These are phyloP conservation scores for Aphelinus certus DNA, from an alignment of 1,140 invertebrate genomes.

Conservation along the genomic window DNA sequence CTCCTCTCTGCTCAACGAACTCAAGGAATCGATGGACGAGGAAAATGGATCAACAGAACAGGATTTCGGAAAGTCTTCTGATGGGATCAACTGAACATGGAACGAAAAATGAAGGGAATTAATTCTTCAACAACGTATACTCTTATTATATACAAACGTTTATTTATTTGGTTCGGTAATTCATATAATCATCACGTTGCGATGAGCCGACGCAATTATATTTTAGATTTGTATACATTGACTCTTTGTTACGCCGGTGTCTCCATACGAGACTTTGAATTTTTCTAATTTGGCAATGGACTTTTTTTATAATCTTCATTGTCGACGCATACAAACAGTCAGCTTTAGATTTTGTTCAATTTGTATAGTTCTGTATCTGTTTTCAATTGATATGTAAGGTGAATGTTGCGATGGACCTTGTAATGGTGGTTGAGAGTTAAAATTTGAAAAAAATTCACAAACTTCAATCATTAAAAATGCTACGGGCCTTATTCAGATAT, in stretches of 20 bases:
- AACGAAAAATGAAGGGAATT: background rate
- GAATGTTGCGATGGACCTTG: background rate
- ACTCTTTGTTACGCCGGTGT: background rate
- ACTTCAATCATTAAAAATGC: slow-evolving; percentile 21
- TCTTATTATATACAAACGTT: slow-evolving; percentile 33
- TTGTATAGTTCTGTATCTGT: slow-evolving; percentile 28
- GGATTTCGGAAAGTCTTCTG: slow-evolving; percentile 30
- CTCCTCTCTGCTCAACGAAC: background rate
- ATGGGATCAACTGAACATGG: slow-evolving; percentile 23
- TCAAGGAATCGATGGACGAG: slow-evolving; percentile 9
- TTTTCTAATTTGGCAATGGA: slow-evolving; percentile 35
- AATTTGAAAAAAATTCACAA: slow-evolving; percentile 9
- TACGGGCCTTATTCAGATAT: slow-evolving; percentile 15
- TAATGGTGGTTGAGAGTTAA: background rate
- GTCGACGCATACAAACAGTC: slow-evolving; percentile 31
- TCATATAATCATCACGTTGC: slow-evolving; percentile 32
- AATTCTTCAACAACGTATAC: too few species aligned
- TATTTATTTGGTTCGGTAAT: slow-evolving; percentile 40
- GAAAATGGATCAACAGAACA: slow-evolving; percentile 5
- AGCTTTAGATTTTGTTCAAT: slow-evolving; percentile 1
- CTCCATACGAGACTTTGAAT: background rate
- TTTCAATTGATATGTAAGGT: slow-evolving; percentile 36
- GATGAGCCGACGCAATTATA: slow-evolving; percentile 26
- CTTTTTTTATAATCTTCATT: slow-evolving; percentile 19
- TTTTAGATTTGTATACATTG: slow-evolving; percentile 18